Evolutionary conservation across 2,797 vertebrate species (phyloP).

Genomic region (Scomberomorus guttatus): DNA sequence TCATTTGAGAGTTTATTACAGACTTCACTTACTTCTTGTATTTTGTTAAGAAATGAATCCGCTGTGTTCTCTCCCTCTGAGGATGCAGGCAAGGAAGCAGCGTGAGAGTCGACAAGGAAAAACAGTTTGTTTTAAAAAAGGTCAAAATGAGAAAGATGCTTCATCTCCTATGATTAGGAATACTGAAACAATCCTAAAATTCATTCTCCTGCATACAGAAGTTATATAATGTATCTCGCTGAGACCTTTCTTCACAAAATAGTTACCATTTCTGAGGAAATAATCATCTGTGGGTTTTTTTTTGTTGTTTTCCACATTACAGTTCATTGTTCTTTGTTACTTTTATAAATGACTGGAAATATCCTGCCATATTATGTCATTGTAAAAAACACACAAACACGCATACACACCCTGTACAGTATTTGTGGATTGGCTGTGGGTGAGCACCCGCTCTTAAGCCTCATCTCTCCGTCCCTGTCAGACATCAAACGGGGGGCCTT

Average conservation of each 20-base stretch:
- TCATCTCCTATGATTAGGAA: neutral
- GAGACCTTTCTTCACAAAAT: neutral
- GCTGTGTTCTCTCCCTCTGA: neutral
- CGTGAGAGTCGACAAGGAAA: neutral
- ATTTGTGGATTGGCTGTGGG: constrained; percentile 48
- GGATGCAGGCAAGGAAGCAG: neutral
- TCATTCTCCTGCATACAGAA: neutral
- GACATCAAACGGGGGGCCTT: constrained; percentile 89
- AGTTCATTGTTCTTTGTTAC: neutral
- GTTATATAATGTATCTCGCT: neutral
- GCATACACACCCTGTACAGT: constrained; percentile 52
- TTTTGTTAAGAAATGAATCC: neutral
- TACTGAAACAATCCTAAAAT: neutral
- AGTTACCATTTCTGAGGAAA: neutral
- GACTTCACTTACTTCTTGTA: constrained; percentile 10
- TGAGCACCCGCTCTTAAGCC: constrained; percentile 53
- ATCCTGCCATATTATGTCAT: constrained; percentile 12
- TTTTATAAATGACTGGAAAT: constrained; percentile 19
- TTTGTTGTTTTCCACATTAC: neutral
- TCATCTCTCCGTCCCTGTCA: constrained; percentile 77
- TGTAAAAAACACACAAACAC: constrained; percentile 19
- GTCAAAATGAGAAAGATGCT: constrained; percentile 6
- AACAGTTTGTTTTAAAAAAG: neutral
- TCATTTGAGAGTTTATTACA: neutral
- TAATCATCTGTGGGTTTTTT: neutral